Conservation (phyloP, 2,113 vertebrate species). For the Plecturocebus donacophilus region DNA sequence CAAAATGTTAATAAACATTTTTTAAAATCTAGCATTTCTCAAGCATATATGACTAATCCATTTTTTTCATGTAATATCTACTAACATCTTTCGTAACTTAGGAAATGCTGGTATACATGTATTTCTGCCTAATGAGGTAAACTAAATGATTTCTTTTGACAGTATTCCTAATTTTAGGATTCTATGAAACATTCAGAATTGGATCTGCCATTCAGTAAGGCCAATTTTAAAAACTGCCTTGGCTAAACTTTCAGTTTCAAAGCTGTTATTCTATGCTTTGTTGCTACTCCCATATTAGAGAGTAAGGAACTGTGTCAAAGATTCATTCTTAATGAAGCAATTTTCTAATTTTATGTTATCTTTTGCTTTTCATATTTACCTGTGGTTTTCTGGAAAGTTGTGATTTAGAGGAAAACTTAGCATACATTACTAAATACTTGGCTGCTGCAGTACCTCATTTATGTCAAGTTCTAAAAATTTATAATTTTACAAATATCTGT, state of each 20-base stretch:
- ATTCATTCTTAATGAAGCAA: conserved; percentile 37
- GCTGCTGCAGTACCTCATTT: not conserved
- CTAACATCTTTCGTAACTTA: not conserved
- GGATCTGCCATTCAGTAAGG: conserved; percentile 26
- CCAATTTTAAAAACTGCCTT: conserved; percentile 36
- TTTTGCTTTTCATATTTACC: conserved; percentile 60
- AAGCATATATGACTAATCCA: conserved; percentile 31
- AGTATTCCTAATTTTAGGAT: conserved; percentile 7
- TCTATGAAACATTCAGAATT: conserved; percentile 47
- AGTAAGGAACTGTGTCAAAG: conserved; percentile 17
- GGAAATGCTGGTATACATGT: not conserved
- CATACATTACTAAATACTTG: not conserved
- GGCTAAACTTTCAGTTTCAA: conserved; percentile 44
- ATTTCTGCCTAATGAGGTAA: conserved; percentile 37
- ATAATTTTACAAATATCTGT: conserved; percentile 60
- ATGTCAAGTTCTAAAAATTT: conserved; percentile 65
- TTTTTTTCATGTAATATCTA: not conserved
- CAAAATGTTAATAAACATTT: not conserved
- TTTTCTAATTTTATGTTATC: conserved; percentile 48
- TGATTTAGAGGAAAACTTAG: conserved; percentile 60
- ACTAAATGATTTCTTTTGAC: not conserved
- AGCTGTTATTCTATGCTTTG: conserved; percentile 44
- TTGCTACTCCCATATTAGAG: not conserved
- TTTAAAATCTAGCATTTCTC: not conserved
- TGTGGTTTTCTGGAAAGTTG: conserved; percentile 60